Base-by-base conservation (phyloP, 2,888 invertebrate species). In the Kuschelorhynchus macadamiae region DNA sequence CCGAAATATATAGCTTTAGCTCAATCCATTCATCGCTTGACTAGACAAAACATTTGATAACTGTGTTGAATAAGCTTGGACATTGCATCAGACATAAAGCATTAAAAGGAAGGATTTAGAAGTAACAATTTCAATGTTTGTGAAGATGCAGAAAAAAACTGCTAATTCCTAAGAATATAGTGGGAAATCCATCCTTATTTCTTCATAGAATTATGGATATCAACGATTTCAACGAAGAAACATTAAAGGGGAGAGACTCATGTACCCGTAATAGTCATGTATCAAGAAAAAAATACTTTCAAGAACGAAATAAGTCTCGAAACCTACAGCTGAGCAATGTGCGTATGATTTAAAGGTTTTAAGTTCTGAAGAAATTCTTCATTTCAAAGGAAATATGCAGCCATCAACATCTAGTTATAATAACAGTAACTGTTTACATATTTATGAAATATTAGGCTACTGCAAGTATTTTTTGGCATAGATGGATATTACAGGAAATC, bases 361-460 rank as follows among this genome's bases (percentile, higher is more conserved):
- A 20, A 12, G 36, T 36, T 53, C 14, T 16, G 36, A 53, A 53
- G 53, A 53, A 36, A 53, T 53, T 53, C 53, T 33, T 25, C 18
- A 55, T 55, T 55, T 55, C 11, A 3, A 42, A 42, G 14, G 1
- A 55, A 39, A 18, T 39, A 41, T 20, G n/a, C 41, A 39, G 21
- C 39, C 21, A 41, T 42, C 30, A 42, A 25, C 18, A 55, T 12
- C 55, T 3, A 21, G 33, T 55, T 55, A 41, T 42, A 21, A n/a
- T 3, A 36, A 39, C 12, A 55, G 41, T 55, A 55, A 21, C 25
- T 55, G 11, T 55, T 55, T 55, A 55, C 18, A 71, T 75, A n/a
- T n/a, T n/a, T n/a, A n/a, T 49, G 72, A 71, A 65, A 44, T 72
- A 49, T 74, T 72, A 75, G 68, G 70, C 73, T 56, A 49, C 74